Conservation (phyloP, 2,888 invertebrate genomes). For the Diaperis boleti region DNA sequence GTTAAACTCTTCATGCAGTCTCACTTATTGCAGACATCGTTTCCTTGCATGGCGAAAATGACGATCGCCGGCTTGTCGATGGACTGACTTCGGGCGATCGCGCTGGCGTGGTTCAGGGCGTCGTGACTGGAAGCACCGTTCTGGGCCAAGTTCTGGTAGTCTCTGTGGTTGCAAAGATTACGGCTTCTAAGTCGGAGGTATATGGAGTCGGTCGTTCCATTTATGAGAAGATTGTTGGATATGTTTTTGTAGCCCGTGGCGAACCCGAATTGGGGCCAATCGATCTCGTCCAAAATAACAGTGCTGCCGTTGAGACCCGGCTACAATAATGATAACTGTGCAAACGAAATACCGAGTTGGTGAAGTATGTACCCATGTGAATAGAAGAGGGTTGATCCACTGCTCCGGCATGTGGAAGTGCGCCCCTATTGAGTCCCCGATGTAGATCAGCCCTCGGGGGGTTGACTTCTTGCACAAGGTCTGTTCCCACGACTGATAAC, state of each 20-base stretch:
- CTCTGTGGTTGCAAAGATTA: slow-evolving; percentile 67
- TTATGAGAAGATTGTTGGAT: slow-evolving; percentile 54
- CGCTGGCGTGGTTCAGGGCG: slow-evolving; percentile 52
- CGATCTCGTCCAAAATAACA: slow-evolving; percentile 66
- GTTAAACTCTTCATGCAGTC: slow-evolving; percentile 2
- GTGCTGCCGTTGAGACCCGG: slow-evolving; percentile 58
- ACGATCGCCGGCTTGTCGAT: slow-evolving; percentile 65
- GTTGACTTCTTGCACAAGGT: slow-evolving; percentile 51
- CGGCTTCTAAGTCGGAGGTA: slow-evolving; percentile 61
- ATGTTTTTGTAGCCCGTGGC: slow-evolving; percentile 63
- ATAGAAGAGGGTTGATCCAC: slow-evolving; percentile 63
- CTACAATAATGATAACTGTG: slow-evolving; percentile 18
- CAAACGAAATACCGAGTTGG: background rate
- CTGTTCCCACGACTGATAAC: slow-evolving; percentile 53
- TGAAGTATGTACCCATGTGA: slow-evolving; percentile 52
- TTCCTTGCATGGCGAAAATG: slow-evolving; percentile 66
- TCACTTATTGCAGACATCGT: slow-evolving; percentile 69
- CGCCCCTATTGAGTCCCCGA: slow-evolving; percentile 67
- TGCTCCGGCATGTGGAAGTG: slow-evolving; percentile 68
- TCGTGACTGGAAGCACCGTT: slow-evolving; percentile 63
- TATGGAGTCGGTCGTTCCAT: slow-evolving; percentile 55
- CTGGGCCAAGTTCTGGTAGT: slow-evolving; percentile 68
- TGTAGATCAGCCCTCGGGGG: slow-evolving; percentile 54
- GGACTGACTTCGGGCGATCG: slow-evolving; percentile 60
- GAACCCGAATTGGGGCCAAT: slow-evolving; percentile 68